Conservation (phyloP, 2,797 vertebrate genomes). For the Phrynocephalus forsythii region DNA sequence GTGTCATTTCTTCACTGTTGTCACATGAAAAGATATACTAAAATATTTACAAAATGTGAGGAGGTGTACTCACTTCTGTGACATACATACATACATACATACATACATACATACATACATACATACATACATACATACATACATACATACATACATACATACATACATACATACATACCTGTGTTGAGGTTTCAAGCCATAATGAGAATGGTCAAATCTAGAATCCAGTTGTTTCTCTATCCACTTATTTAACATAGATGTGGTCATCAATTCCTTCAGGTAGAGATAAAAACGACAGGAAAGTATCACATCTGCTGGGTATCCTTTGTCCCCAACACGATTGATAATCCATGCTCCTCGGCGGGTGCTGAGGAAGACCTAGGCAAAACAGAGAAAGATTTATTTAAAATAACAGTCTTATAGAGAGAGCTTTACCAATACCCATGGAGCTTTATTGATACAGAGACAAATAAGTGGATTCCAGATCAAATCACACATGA, state of each 20-base stretch:
- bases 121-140: too few species aligned
- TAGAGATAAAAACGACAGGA: constrained; percentile 70
- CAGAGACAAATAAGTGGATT: too few species aligned
- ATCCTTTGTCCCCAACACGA: constrained; percentile 81
- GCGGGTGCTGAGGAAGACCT: constrained; percentile 94
- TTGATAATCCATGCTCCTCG: constrained; percentile 87
- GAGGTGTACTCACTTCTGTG: too few species aligned
- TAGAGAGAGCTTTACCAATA: too few species aligned
- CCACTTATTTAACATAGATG: constrained; percentile 53
- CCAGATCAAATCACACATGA: too few species aligned
- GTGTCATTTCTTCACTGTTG: too few species aligned
- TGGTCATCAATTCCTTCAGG: constrained; percentile 60
- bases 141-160: too few species aligned
- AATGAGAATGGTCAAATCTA: constrained; percentile 83
- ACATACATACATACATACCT: constrained; percentile 74
- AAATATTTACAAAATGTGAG: too few species aligned
- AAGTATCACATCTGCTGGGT: constrained; percentile 78
- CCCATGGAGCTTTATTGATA: too few species aligned
- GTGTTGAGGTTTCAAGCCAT: constrained; percentile 87
- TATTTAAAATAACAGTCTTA: neutral
- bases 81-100: too few species aligned
- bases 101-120: too few species aligned
- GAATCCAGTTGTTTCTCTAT: constrained; percentile 80
- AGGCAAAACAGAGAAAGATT: constrained; percentile 9
- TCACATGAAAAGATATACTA: too few species aligned